Evolutionary conservation across 2,888 invertebrate species (phyloP), one percentile per base, ranked within the genome.

Genomic region (Trissonchulus latispiculum): DNA sequence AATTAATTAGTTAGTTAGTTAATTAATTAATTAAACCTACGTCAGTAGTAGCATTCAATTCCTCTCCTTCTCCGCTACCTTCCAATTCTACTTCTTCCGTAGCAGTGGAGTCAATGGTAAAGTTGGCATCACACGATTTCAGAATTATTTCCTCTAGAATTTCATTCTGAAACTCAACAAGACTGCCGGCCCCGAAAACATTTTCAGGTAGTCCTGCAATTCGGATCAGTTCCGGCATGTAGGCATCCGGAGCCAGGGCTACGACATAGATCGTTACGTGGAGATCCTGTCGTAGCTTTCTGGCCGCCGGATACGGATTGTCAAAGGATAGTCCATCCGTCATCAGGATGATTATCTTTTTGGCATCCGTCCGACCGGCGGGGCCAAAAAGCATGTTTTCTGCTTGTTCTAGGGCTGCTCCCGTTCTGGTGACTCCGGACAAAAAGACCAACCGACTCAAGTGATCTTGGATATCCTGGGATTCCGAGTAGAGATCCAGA

Each of bases 311-410:
- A 0, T 77, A 71, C n/a, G 81, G 80, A 74, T 81, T 79, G 72
- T 81, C 81, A 74, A 81, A 78, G 23, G 79, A 78, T 29, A 79
- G 74, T 2, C 81, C 81, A 73, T 82, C 80, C 3, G 81, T 79
- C 77, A 81, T 81, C 23, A 81, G 75, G 67, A 81, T 76, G n/a
- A 82, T 76, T 3, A 73, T 37, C 61, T 74, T 74, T 1, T 35
- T 62, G 2, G 72, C 70, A 1, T n/a, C 62, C 29, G 48, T 73
- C 75, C 78, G 74, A 0, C 77, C 76, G 73, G 80, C 81, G 72
- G 48, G 73, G 36, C 72, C 64, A 71, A 76, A 77, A 72, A 76
- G 74, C 72, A 76, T 76, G 67, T 71, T 75, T 73, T 80, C 75
- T 29, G 79, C 79, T 59, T 77, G 77, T 33, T 76, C 62, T 61